Conservation (phyloP, 2,113 vertebrate species). For the Falcunculus frontatus region DNA sequence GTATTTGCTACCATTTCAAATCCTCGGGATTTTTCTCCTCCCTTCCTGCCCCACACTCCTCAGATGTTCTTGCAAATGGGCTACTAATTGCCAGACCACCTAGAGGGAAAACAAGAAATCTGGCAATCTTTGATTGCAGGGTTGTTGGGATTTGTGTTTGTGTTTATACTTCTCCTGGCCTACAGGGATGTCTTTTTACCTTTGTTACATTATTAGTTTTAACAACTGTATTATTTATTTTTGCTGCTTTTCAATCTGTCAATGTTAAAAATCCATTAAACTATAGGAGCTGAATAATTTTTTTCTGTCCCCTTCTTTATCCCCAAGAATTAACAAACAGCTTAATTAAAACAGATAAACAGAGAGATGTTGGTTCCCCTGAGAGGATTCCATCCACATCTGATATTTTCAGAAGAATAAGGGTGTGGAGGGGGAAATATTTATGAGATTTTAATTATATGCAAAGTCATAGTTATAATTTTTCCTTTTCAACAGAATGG, state of each 20-base stretch:
- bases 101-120: neutral
- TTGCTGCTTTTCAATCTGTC: neutral
- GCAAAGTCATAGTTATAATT: neutral
- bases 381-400: neutral
- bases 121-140: neutral
- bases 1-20: neutral
- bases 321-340: constrained; percentile 30
- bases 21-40: neutral
- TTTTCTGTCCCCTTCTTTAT: neutral
- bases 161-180: neutral
- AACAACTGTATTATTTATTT: constrained; percentile 19
- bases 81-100: neutral
- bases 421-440: neutral
- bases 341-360: constrained; percentile 59
- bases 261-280: constrained; percentile 22
- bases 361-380: neutral
- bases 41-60: neutral
- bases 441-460: neutral
- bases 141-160: neutral
- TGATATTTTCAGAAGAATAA: constrained; percentile 30
- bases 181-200: constrained; percentile 15
- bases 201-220: constrained; percentile 38
- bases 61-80: neutral
- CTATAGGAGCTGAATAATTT: neutral
- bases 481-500: neutral